phyloP scores from a whole-genome alignment of 2,113 vertebrate genomes.

The Zootoca vivipara region DNA sequence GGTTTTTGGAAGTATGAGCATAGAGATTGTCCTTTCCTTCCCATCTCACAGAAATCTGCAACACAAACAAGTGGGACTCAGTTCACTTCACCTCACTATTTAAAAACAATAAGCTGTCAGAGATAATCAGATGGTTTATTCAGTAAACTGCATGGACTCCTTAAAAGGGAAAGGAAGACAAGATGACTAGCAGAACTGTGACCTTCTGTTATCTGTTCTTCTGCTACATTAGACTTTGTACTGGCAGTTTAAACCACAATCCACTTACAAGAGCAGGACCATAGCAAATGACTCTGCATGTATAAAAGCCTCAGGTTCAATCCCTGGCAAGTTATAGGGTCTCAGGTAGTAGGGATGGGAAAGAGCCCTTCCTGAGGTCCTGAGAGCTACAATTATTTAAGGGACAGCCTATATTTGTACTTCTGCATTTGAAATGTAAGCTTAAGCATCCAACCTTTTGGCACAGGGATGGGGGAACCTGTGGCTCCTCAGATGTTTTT shows the following conservation, averaged over 20 bases:
- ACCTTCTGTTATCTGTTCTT: not conserved
- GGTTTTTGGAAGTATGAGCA: not conserved
- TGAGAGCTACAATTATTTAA: not conserved
- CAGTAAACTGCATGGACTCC: not conserved
- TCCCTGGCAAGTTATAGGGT: not conserved
- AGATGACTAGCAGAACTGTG: not conserved
- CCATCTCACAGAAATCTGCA: not conserved
- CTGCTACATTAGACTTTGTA: not conserved
- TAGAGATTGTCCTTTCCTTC: not conserved
- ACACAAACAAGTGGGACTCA: not conserved
- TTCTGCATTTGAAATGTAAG: not conserved
- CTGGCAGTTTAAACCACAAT: not conserved
- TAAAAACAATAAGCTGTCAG: not conserved
- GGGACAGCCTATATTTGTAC: not conserved
- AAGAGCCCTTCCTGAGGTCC: not conserved
- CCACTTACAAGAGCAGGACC: not conserved
- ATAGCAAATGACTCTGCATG: too few relatives aligned
- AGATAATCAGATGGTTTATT: not conserved
- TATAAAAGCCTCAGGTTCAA: not conserved
- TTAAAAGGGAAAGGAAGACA: constrained; percentile 24
- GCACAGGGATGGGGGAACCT: too few relatives aligned
- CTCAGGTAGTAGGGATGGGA: not conserved
- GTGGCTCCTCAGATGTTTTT: too few relatives aligned
- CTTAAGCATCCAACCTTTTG: not conserved
- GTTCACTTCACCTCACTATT: not conserved